phyloP scores from a whole-genome alignment of 2,888 invertebrate genomes.

The Lasioglossum lativentre region DNA sequence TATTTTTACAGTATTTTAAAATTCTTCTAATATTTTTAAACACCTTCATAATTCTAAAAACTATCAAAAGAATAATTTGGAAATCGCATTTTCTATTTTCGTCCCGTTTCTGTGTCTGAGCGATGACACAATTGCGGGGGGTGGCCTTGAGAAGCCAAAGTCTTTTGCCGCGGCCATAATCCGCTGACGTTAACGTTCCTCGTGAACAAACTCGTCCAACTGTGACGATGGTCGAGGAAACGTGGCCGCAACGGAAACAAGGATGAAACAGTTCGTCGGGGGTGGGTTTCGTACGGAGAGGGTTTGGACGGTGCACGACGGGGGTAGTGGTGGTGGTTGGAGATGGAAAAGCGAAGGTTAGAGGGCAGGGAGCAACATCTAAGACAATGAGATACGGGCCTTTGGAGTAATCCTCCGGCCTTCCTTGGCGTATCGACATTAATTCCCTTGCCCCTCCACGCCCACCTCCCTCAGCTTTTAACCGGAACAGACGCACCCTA shows the following conservation, averaged over 20 bases:
- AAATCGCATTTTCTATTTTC: background rate
- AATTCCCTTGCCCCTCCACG: conserved; percentile 80
- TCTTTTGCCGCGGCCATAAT: conserved; percentile 24
- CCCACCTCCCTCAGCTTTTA: conserved; percentile 80
- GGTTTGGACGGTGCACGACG: conserved; percentile 5
- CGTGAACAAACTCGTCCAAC: conserved; percentile 50
- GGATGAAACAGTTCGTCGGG: background rate
- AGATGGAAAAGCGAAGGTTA: conserved; percentile 39
- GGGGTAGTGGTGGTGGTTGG: background rate
- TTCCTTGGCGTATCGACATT: conserved; percentile 84
- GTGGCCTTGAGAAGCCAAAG: conserved; percentile 14
- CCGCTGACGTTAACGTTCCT: conserved; percentile 22
- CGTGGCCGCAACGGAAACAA: conserved; percentile 16
- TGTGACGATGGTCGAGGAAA: conserved; percentile 54
- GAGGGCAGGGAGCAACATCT: conserved; percentile 71
- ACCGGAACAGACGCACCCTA: conserved; percentile 85
- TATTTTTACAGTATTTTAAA: too few relatives aligned
- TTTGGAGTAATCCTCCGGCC: conserved; percentile 83
- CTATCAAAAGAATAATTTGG: too few relatives aligned
- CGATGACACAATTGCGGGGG: background rate
- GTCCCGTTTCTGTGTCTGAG: background rate
- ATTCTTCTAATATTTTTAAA: too few relatives aligned
- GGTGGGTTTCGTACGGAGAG: background rate
- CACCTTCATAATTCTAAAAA: too few relatives aligned
- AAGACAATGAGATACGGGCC: conserved; percentile 80